These are phyloP conservation scores for Caenorhabditis virilis DNA, from an alignment of 2,888 invertebrate genomes.

Conservation along the genomic window DNA sequence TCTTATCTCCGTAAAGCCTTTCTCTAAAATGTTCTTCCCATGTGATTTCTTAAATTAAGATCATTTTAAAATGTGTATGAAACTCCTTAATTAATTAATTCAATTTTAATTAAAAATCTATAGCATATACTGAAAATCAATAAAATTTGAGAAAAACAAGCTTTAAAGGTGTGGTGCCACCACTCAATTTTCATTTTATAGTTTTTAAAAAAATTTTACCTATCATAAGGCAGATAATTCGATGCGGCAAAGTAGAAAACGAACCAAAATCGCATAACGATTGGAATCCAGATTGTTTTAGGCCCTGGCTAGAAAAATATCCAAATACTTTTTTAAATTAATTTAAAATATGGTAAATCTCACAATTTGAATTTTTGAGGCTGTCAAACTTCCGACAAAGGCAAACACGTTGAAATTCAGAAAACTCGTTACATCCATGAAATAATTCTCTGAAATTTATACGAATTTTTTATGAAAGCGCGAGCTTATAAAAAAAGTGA, in stretches of 20 bases:
- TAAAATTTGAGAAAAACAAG: no score
- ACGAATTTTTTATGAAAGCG: background rate
- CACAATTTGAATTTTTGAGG: constrained; percentile 71
- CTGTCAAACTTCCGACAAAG: constrained; percentile 86
- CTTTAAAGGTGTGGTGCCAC: no score
- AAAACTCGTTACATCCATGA: constrained; percentile 79
- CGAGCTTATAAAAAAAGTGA: background rate
- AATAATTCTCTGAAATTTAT: constrained; percentile 18
- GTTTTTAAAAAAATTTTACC: no score
- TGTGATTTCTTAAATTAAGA: no score
- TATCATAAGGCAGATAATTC: constrained; percentile 78
- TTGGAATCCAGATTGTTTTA: constrained; percentile 79
- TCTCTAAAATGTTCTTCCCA: no score
- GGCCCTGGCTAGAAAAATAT: constrained; percentile 77
- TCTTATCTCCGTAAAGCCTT: no score
- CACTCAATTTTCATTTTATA: no score
- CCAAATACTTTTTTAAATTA: background rate
- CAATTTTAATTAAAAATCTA: no score
- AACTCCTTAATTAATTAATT: no score
- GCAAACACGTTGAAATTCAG: constrained; percentile 91
- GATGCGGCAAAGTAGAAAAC: constrained; percentile 89
- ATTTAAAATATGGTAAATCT: constrained; percentile 1
- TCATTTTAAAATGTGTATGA: no score
- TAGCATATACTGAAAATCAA: no score
- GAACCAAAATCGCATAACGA: constrained; percentile 77